phyloP scores from a whole-genome alignment of 1,140 invertebrate species.

The Pachypeltis micranthus region DNA sequence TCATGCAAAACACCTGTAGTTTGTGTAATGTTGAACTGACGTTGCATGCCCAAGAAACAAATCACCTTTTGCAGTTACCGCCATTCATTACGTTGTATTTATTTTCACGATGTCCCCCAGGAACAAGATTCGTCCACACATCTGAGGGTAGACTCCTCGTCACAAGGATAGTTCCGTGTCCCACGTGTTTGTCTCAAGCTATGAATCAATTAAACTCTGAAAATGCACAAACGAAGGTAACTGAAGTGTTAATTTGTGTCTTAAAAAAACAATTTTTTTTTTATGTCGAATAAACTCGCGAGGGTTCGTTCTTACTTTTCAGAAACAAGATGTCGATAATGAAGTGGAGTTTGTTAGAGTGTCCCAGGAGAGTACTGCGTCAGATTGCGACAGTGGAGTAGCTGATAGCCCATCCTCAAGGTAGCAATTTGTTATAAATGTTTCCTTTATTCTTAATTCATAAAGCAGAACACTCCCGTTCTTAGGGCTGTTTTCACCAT shows the following conservation, averaged over 20 bases:
- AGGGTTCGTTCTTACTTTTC: too few species aligned
- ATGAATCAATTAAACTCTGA: neutral
- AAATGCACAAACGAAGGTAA: neutral
- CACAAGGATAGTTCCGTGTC: constrained; percentile 87
- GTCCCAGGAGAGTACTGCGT: constrained; percentile 60
- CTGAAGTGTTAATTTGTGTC: too few species aligned
- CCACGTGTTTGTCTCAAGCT: constrained; percentile 51
- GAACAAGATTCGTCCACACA: constrained; percentile 94
- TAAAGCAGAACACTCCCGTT: neutral
- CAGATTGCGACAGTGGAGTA: constrained; percentile 65
- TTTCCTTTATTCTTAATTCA: neutral
- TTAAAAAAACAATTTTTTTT: too few species aligned
- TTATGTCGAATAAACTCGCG: too few species aligned
- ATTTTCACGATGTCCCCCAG: too few species aligned
- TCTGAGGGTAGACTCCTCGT: constrained; percentile 91
- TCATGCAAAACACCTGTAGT: too few species aligned
- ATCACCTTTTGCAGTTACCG: too few species aligned
- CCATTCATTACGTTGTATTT: too few species aligned
- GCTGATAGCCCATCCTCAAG: constrained; percentile 46
- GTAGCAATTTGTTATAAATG: constrained; percentile 24
- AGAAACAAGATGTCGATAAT: constrained; percentile 10
- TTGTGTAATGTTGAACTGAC: too few species aligned
- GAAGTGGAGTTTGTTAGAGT: constrained; percentile 35
- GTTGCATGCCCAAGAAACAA: too few species aligned
- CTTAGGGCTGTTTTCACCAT: too few species aligned